Conservation (phyloP, 92 coral and sea anemone species). For the Heliopora coerulea region DNA sequence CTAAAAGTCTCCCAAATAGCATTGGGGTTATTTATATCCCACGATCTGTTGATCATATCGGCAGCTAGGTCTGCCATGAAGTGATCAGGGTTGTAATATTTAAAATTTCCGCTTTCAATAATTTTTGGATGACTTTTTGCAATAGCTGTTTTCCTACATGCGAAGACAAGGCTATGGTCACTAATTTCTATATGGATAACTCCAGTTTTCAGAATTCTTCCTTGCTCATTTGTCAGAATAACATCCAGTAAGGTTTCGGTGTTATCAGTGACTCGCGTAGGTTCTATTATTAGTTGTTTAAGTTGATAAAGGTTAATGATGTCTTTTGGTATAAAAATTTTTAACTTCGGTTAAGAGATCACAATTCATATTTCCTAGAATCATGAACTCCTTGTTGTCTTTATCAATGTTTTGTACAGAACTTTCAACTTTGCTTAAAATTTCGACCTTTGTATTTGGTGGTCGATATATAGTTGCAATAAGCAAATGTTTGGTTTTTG, state of each 20-base stretch:
- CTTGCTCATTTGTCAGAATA: conserved; percentile 2
- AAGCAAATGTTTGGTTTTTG: conserved; percentile 44
- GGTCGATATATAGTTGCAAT: conserved; percentile 57
- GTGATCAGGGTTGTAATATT: neutral
- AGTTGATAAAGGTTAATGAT: conserved; percentile 11
- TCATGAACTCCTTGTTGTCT: conserved; percentile 48
- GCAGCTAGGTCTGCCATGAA: conserved; percentile 2
- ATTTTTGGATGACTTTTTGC: conserved; percentile 5
- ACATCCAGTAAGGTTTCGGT: conserved; percentile 10
- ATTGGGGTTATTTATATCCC: conserved; percentile 18
- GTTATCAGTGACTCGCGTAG: conserved; percentile 1
- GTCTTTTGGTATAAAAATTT: neutral
- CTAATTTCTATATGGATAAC: conserved; percentile 28
- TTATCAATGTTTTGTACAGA: conserved; percentile 31
- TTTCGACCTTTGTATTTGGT: conserved; percentile 45
- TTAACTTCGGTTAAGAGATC: conserved; percentile 26
- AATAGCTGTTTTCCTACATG: neutral
- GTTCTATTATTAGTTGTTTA: conserved; percentile 13
- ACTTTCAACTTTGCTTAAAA: conserved; percentile 32
- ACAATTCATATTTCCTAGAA: conserved; percentile 54
- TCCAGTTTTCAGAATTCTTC: neutral
- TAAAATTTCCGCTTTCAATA: conserved; percentile 17
- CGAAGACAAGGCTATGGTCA: conserved; percentile 24
- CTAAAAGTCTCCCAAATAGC: neutral
- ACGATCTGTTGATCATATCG: neutral